phyloP scores from a whole-genome alignment of 2,797 vertebrate genomes.

The Peromyscus nudipes region DNA sequence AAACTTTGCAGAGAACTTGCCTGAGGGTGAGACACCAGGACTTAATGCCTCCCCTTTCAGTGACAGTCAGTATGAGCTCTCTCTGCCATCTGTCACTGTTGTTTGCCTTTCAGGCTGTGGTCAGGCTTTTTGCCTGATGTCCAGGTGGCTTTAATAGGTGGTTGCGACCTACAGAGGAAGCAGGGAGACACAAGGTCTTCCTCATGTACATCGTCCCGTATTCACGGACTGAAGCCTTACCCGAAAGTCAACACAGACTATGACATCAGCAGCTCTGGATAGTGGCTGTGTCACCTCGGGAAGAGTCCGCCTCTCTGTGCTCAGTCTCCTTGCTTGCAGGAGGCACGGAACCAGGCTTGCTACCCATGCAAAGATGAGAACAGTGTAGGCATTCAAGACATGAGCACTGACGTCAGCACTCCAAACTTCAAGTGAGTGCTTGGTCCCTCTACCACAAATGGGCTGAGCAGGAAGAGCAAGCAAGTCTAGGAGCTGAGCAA shows the following conservation, averaged over 20 bases:
- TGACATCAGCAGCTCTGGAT: background rate
- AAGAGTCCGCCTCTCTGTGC: background rate
- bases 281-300: background rate
- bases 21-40: background rate
- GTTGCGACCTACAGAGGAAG: background rate
- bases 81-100: background rate
- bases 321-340: background rate
- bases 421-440: background rate
- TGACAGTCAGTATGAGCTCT: background rate
- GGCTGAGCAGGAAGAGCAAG: background rate
- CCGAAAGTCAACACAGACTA: background rate
- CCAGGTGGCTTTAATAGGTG: background rate
- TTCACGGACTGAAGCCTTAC: background rate
- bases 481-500: background rate
- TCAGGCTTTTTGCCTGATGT: background rate
- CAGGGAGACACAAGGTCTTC: background rate
- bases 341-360: background rate
- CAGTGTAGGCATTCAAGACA: background rate
- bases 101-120: background rate
- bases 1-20: background rate
- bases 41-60: background rate
- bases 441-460: background rate
- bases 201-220: too few relatives aligned
- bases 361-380: background rate
- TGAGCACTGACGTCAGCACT: too few relatives aligned